Evolutionary conservation across 2,888 invertebrate species (phyloP).

Genomic region (Norana najaformis): DNA sequence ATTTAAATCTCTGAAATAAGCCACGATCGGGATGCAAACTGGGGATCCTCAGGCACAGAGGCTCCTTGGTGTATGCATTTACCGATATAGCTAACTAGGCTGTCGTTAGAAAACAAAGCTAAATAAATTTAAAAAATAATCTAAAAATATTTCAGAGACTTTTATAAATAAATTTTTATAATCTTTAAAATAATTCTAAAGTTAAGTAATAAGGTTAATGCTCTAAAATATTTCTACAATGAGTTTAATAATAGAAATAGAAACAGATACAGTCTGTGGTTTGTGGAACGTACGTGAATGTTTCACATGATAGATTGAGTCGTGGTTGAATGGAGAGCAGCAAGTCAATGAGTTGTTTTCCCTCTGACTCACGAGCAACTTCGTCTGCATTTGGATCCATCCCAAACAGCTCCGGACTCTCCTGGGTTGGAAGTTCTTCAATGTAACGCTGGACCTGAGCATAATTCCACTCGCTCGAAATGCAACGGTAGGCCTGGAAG

Average conservation of each 20-base stretch:
- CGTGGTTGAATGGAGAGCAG: conserved; percentile 58
- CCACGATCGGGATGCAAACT: too few species aligned
- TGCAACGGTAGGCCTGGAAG: not conserved
- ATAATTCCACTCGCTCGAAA: conserved; percentile 43
- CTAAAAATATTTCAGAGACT: too few species aligned
- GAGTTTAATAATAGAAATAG: too few species aligned
- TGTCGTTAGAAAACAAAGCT: not conserved
- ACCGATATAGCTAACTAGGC: too few species aligned
- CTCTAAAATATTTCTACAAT: too few species aligned
- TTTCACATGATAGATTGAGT: not conserved
- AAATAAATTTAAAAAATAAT: not conserved
- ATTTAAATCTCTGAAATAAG: too few species aligned
- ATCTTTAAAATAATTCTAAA: too few species aligned
- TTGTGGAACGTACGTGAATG: not conserved
- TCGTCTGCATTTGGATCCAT: conserved; percentile 61
- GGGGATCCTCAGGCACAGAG: too few species aligned
- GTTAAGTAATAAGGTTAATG: too few species aligned
- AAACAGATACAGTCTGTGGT: too few species aligned
- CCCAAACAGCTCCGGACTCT: conserved; percentile 60
- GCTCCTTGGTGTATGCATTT: too few species aligned
- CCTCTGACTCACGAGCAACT: conserved; percentile 57
- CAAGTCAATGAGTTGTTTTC: conserved; percentile 53
- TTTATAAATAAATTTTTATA: too few species aligned
- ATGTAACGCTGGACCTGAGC: conserved; percentile 51
- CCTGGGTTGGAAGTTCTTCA: conserved; percentile 55